Evolutionary conservation across 2,113 vertebrate genomes (phyloP).

Genomic region (Lophotis ruficrista): DNA sequence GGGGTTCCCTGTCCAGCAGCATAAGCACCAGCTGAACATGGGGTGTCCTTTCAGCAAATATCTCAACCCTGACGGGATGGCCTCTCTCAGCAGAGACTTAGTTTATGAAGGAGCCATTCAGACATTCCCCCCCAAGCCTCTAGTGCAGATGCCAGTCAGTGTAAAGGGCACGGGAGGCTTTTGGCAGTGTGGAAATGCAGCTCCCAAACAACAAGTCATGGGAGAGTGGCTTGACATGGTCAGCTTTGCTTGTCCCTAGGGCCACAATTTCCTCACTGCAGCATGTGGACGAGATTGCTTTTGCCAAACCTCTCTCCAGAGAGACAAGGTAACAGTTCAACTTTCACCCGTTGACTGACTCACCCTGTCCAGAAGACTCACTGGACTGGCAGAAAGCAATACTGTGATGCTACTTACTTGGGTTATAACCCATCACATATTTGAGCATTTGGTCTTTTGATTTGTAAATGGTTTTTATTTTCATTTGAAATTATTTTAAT

Average conservation of each 20-base stretch:
- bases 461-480: neutral
- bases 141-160: neutral
- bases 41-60: neutral
- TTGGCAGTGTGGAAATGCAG: slow-evolving; percentile 19
- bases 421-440: neutral
- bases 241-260: neutral
- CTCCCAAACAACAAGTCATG: slow-evolving; percentile 7
- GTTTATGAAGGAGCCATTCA: neutral
- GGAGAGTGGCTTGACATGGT: neutral
- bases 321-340: slow-evolving; percentile 15
- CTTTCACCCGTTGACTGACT: neutral
- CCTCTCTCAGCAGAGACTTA: neutral
- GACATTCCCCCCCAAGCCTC: neutral
- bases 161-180: neutral
- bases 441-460: neutral
- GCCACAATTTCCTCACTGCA: slow-evolving; percentile 29
- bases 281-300: neutral
- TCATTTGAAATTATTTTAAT: neutral
- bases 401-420: neutral
- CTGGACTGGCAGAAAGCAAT: neutral
- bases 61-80: neutral
- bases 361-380: neutral
- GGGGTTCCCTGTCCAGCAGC: neutral
- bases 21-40: rapidly evolving
- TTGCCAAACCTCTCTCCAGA: neutral